Evolutionary conservation across 2,113 vertebrate species (phyloP).

Genomic region (Brachyhypopomus occidentalis): DNA sequence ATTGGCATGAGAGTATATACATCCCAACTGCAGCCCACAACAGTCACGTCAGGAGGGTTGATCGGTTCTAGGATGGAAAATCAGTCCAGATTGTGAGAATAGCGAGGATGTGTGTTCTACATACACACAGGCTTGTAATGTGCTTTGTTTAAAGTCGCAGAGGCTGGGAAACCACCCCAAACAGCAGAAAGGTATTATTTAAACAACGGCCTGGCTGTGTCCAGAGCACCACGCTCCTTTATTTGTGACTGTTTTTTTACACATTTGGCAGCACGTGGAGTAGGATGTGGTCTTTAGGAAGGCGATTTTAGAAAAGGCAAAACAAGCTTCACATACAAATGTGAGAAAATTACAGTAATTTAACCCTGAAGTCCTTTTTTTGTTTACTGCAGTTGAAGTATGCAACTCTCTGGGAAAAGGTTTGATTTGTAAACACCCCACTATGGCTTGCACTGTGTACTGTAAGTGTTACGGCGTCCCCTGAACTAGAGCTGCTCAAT

Average conservation of each 20-base stretch:
- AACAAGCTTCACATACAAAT: background rate
- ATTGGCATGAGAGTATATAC: constrained; percentile 12
- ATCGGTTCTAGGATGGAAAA: background rate
- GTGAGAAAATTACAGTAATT: background rate
- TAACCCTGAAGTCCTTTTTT: constrained; percentile 6
- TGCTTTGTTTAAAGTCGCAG: background rate
- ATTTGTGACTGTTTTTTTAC: too few species aligned
- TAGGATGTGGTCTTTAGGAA: background rate
- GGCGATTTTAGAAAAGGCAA: background rate
- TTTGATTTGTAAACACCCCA: background rate
- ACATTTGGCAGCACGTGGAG: background rate
- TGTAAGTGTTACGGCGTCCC: background rate
- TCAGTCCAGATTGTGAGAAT: background rate
- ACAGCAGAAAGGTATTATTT: background rate
- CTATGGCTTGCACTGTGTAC: background rate
- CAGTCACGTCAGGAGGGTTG: background rate
- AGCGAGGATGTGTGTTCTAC: background rate
- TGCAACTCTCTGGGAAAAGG: background rate
- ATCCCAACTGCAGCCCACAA: constrained; percentile 8
- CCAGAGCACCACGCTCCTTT: background rate
- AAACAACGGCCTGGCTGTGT: background rate
- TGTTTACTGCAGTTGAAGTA: background rate
- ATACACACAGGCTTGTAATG: background rate
- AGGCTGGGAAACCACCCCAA: too few species aligned
- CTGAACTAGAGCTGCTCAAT: constrained; percentile 8